Conservation (phyloP, 2,113 vertebrate species). For the Cebidichthys violaceus region DNA sequence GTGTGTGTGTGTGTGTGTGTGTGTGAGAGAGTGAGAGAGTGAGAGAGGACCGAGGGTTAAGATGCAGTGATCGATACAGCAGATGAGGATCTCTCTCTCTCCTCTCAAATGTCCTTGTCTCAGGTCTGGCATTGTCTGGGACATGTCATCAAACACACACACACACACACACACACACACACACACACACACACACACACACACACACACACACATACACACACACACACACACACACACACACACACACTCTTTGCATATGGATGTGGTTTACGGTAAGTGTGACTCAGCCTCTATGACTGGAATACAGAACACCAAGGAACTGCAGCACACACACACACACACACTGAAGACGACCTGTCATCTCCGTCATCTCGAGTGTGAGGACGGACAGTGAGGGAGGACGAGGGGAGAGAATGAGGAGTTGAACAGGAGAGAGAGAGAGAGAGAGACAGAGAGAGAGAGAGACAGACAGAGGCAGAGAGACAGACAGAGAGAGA, state of each 20-base stretch:
- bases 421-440: not conserved
- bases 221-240: not conserved
- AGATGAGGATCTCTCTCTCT: constrained; percentile 55
- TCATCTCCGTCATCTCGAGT: constrained; percentile 4
- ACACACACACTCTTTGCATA: not conserved
- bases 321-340: constrained; percentile 9
- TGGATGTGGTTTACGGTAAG: constrained; percentile 52
- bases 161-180: constrained; percentile 4
- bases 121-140: constrained; percentile 53
- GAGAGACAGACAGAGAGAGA: too few relatives aligned
- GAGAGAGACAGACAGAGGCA: too few relatives aligned
- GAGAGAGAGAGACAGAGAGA: too few relatives aligned
- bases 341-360: not conserved
- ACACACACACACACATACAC: not conserved
- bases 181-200: not conserved
- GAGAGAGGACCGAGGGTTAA: not conserved
- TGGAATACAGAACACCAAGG: constrained; percentile 46
- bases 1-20: constrained; percentile 4
- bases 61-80: constrained; percentile 58
- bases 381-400: not conserved
- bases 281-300: constrained; percentile 54
- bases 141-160: constrained; percentile 27
- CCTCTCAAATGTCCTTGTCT: constrained; percentile 60
- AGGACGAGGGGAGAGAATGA: too few relatives aligned
- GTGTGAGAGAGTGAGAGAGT: not conserved